Conservation (phyloP, 1,140 invertebrate species). For the Brachionus manjavacas region DNA sequence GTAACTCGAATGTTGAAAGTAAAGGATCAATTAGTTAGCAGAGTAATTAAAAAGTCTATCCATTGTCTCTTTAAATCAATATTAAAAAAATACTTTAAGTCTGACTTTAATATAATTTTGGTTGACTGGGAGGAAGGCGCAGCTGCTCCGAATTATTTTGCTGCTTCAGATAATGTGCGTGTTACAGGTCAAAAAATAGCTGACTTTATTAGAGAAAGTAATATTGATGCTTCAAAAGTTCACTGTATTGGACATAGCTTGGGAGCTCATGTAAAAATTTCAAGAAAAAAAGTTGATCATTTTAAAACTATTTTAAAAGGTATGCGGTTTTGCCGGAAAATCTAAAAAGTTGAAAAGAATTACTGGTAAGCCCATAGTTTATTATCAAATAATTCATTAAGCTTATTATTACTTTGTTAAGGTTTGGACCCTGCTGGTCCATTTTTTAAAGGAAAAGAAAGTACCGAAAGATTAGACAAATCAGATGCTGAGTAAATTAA, state of each 20-base stretch:
- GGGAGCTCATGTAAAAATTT: conserved; percentile 69
- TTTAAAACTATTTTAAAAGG: not conserved
- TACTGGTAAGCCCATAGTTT: conserved; percentile 60
- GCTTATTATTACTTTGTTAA: not conserved
- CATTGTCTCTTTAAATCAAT: not conserved
- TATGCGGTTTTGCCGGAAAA: conserved; percentile 77
- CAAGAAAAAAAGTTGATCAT: not conserved
- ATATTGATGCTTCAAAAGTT: conserved; percentile 45
- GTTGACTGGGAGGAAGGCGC: conserved; percentile 34
- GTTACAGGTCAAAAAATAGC: conserved; percentile 76
- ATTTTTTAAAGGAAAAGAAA: conserved; percentile 75
- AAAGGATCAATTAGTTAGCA: conserved; percentile 47
- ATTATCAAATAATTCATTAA: conserved; percentile 50
- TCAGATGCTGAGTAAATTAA: conserved; percentile 72
- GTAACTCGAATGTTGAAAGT: conserved; percentile 46
- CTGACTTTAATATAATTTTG: conserved; percentile 21
- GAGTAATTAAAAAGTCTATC: not conserved
- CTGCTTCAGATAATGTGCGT: conserved; percentile 67
- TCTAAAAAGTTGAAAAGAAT: conserved; percentile 73
- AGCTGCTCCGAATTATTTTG: conserved; percentile 61
- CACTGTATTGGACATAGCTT: conserved; percentile 86
- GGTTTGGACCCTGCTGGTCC: conserved; percentile 82
- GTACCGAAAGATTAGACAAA: conserved; percentile 75
- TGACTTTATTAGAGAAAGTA: conserved; percentile 57
- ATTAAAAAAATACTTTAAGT: not conserved